phyloP scores from a whole-genome alignment of 2,888 invertebrate species.

The Diaprepes abbreviatus region DNA sequence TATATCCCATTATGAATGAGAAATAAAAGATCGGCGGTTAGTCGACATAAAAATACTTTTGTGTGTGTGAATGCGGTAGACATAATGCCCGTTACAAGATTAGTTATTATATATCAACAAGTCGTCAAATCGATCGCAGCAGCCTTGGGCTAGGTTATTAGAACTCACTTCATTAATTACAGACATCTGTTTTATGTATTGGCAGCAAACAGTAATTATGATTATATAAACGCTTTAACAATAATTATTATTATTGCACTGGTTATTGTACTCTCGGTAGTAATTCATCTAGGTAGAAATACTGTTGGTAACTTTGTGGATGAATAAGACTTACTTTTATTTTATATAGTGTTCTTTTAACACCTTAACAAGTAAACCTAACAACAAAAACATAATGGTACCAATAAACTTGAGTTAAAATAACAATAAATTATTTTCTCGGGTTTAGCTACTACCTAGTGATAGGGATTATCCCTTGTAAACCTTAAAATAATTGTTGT shows the following conservation, averaged over 20 bases:
- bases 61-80: constrained; percentile 32
- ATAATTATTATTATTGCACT: constrained; percentile 1
- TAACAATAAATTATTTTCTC: not conserved
- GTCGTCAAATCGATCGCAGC: constrained; percentile 28
- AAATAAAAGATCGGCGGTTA: constrained; percentile 44
- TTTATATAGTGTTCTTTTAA: not conserved
- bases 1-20: constrained; percentile 40
- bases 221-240: constrained; percentile 15
- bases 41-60: constrained; percentile 40
- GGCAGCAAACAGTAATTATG: constrained; percentile 26
- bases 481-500: no score
- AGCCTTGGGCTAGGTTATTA: constrained; percentile 43
- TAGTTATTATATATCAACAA: constrained; percentile 31
- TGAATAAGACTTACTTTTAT: not conserved
- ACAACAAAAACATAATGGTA: not conserved
- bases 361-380: not conserved
- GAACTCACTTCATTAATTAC: constrained; percentile 29
- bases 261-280: constrained; percentile 24
- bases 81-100: constrained; percentile 22
- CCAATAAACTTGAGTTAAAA: not conserved
- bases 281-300: constrained; percentile 15
- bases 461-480: no score
- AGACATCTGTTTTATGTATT: constrained; percentile 30
- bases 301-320: not conserved
- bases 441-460: no score